Evolutionary conservation across 1,140 invertebrate genomes (phyloP).

Genomic region (Orius insidiosus): DNA sequence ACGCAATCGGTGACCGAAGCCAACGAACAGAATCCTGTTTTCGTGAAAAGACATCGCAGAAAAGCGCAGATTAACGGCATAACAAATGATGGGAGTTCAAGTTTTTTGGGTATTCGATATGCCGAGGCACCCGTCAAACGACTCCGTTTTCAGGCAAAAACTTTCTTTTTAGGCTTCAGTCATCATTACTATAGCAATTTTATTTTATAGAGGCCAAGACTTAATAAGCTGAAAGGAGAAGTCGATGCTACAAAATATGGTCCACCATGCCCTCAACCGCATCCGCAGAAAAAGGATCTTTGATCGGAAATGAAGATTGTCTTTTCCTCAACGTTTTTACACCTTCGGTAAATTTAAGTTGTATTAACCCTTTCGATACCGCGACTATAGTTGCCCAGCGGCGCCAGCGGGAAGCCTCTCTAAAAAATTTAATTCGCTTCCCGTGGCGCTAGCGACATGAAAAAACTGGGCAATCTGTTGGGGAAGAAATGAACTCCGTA

Average conservation of each 20-base stretch:
- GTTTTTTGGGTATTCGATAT: slow-evolving; percentile 52
- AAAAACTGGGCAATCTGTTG: too few species aligned
- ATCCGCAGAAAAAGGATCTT: slow-evolving; percentile 34
- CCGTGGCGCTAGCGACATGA: too few species aligned
- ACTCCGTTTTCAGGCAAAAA: slow-evolving; percentile 42
- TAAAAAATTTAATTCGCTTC: too few species aligned
- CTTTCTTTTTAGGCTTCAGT: too few species aligned
- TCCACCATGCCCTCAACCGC: slow-evolving; percentile 47
- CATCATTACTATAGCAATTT: background rate
- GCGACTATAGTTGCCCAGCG: too few species aligned
- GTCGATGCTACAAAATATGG: slow-evolving; percentile 39
- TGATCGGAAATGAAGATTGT: slow-evolving; percentile 46
- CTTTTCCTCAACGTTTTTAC: slow-evolving; percentile 69
- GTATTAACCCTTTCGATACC: too few species aligned
- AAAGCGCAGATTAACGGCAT: slow-evolving; percentile 16
- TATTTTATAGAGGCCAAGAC: slow-evolving; percentile 19
- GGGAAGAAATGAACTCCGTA: too few species aligned
- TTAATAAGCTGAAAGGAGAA: slow-evolving; percentile 28
- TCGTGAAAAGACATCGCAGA: slow-evolving; percentile 15
- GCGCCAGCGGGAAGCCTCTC: too few species aligned
- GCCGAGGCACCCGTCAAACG: slow-evolving; percentile 46
- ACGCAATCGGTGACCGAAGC: too few species aligned
- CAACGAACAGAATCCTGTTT: background rate
- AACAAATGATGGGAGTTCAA: slow-evolving; percentile 29
- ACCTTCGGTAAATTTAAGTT: slow-evolving; percentile 29